Evolutionary conservation across 2,797 vertebrate genomes (phyloP), one percentile per base, ranked within the genome.

Genomic region (Acestrorhynchus altus): DNA sequence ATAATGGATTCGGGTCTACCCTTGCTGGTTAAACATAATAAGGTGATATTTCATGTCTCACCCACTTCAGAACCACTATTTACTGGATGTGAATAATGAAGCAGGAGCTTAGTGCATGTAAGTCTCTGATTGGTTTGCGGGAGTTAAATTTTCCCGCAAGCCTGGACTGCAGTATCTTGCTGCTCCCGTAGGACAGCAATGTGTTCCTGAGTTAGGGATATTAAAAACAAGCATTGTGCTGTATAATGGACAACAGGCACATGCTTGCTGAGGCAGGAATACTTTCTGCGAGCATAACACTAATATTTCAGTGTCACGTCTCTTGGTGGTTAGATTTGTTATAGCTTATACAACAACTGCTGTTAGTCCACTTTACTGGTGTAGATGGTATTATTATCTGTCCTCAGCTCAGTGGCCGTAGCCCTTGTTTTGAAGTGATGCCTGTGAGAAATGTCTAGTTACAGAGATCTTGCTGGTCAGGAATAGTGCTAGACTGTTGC

Each of bases 151-250:
- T 1, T 18, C 7, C 40, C 7, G n/a, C 49, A 51, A 31, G 16
- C 49, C 46, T 57, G 8, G 26, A 16, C 31, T 26, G 46, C 49
- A 49, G 52, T 44, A 22, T 39, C 51, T 60, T 28, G 44, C 20
- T 18, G 51, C 22, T 54, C 78, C 72, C 79, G 20, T 9, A n/a
- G 46, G 79, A 66, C 7, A 57, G 22, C 16, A 47, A 65, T 69
- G 31, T 52, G 54, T 67, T 63, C 56, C 57, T 57, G 72, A 51
- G 68, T 68, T 44, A 20, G 11, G 69, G 60, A 77, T 74, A 81
- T 81, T 83, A 82, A 78, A 77, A 69, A 46, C 46, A 74, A 68
- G 68, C 22, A 72, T 77, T 65, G 64, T 69, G 47, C 72, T 76
- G 77, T 16, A 72, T 81, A 75, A 81, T 64, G 13, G 54, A 46